Evolutionary conservation across 2,888 invertebrate genomes (phyloP).

Genomic region (Laothoe populi): DNA sequence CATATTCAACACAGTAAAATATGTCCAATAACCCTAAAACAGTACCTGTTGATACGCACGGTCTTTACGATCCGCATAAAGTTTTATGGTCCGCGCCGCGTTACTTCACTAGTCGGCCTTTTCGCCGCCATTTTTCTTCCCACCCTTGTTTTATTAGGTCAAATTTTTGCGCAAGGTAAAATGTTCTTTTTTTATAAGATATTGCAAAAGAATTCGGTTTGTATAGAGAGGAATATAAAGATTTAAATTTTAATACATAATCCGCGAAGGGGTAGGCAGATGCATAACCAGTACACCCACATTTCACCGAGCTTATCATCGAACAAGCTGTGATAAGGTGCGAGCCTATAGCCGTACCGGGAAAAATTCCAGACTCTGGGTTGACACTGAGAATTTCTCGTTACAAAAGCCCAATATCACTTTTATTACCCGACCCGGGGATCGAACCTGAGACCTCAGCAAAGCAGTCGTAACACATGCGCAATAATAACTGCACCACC

Average conservation of each 20-base stretch:
- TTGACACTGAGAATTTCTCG: no score
- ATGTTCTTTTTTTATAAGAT: background rate
- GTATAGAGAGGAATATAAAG: background rate
- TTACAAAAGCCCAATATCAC: no score
- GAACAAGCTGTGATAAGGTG: no score
- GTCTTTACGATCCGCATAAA: slow-evolving; percentile 58
- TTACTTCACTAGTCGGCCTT: slow-evolving; percentile 45
- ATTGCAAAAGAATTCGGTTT: background rate
- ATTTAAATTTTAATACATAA: background rate
- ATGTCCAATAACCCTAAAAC: slow-evolving; percentile 55
- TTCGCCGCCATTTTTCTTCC: slow-evolving; percentile 36
- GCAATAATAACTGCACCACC: no score
- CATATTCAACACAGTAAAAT: slow-evolving; percentile 6
- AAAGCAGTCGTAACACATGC: no score
- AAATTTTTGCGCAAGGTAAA: slow-evolving; percentile 28
- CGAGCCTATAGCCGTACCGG: no score
- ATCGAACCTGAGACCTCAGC: no score
- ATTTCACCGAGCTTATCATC: no score
- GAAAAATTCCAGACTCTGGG: no score
- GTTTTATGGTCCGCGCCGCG: slow-evolving; percentile 53
- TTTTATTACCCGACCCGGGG: no score
- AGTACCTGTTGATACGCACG: slow-evolving; percentile 57
- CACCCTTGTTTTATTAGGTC: slow-evolving; percentile 39
- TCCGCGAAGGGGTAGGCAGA: no score
- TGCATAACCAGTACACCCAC: no score